A percentile compares a stretch with the other conserved stretches of the same genome.
phyloP scores from a whole-genome alignment of 2,113 vertebrate species.

The Argyrosomus japonicus region DNA sequence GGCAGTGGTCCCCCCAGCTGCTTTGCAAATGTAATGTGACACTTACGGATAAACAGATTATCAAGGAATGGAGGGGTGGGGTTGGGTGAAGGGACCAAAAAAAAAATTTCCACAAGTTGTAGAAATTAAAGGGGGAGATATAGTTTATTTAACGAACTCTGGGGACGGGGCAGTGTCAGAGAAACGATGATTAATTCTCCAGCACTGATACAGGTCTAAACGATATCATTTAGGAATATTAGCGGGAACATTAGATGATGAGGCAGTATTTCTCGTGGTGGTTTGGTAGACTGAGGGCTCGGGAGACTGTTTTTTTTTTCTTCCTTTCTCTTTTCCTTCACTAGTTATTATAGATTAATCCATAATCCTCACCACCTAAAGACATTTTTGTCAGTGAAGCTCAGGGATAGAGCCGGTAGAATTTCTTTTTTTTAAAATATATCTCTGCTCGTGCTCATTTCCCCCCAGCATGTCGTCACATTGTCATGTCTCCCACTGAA shows the following conservation, averaged over 20 bases:
- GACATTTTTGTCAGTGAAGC: conserved; percentile 78
- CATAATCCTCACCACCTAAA: conserved; percentile 80
- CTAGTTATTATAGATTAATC: conserved; percentile 79
- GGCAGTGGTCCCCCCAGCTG: conserved; percentile 78
- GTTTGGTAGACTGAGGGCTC: conserved; percentile 37
- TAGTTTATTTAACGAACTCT: conserved; percentile 73
- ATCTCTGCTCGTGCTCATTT: conserved; percentile 65
- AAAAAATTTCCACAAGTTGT: conserved; percentile 47
- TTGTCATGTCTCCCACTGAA: conserved; percentile 66
- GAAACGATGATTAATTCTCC: conserved; percentile 71
- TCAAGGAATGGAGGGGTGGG: conserved; percentile 59
- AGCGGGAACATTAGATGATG: conserved; percentile 67
- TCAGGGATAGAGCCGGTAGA: conserved; percentile 66
- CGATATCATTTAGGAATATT: conserved; percentile 76
- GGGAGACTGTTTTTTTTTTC: conserved; percentile 27
- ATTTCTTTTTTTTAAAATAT: conserved; percentile 16
- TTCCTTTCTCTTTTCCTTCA: conserved; percentile 70
- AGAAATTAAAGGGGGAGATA: conserved; percentile 39
- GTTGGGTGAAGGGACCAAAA: conserved; percentile 5
- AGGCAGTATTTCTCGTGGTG: conserved; percentile 53
- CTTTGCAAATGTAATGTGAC: conserved; percentile 81
- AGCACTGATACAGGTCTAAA: conserved; percentile 62
- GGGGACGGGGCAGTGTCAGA: conserved; percentile 56
- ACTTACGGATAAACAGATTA: conserved; percentile 85
- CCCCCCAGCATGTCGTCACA: conserved; percentile 72